Base-by-base conservation (phyloP, 2,113 vertebrate species). In the Speoplatyrhinus poulsoni region DNA sequence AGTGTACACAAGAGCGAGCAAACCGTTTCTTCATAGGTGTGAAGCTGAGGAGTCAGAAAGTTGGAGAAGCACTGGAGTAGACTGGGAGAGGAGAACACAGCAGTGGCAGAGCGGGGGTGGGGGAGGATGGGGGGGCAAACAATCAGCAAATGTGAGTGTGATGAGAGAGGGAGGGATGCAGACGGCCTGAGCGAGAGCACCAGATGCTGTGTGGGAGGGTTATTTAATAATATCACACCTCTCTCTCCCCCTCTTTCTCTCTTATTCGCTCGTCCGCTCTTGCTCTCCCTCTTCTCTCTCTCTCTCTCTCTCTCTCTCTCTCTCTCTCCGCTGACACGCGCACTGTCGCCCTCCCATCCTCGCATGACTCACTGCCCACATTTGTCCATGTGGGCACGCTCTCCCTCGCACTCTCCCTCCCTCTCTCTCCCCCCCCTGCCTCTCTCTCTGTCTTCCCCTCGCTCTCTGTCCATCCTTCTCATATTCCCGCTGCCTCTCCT, bases 141-240 rank as follows among this genome's bases (percentile, higher is more conserved):
- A 65, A 33, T 66, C 52, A 72, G 69, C 69, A 62, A 83, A 73
- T 71, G 32, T 41, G 70, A 19, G 17, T 64, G 73, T 15, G 9
- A 76, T 16, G 33, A 66, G 65, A 17, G 65, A 74, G 68, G 72
- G 67, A 72, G 79, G 88, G 79, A 82, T 8, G 36, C 80, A 88
- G 86, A 88, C 72, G 72, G 85, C 76, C 69, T 77, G 72, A 81
- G 63, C 80, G 76, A 79, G 80, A 85, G 81, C 82, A 87, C 84
- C 87, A 91, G 89, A 88, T 91, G 88, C 87, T 85, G 82, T 81
- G 88, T 90, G 83, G 88, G 89, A 81, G 82, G 84, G 76, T 87
- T 91, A 87, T 90, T 87, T 90, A 88, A 91, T 82, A 80, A 88
- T 88, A 90, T 90, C 86, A 87, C 89, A 89, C 87, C 83, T 88